Base-by-base conservation (phyloP, 2,888 invertebrate genomes). In the Ophion ellenae region DNA sequence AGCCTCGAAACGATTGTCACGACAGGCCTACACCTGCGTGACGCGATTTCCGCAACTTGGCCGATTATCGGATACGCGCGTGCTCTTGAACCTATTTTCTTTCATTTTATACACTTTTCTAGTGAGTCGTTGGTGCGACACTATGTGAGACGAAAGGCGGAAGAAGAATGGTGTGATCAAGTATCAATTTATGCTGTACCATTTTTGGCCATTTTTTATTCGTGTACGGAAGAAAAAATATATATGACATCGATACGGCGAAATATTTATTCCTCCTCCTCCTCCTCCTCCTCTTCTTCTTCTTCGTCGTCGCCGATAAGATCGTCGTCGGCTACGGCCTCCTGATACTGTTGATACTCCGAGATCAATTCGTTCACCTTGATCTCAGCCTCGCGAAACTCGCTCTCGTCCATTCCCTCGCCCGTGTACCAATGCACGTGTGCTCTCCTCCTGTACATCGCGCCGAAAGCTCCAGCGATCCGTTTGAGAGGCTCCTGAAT, bases 381-480 rank as follows among this genome's bases (percentile, higher is more conserved):
- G 92, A 97, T 97, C 94, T 98, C 98, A 3, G 98, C 98, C 92
- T 99, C 98, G 77, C 97, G 97, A 95, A 98, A 98, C 95, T 99
- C 98, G 97, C 97, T 97, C 95, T 98, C 98, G 94, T 98, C 98
- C 98, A 98, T 98, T 87, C 98, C 98, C 94, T 99, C 98, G 85
- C 98, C 98, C 45, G 98, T 98, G 95, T 98, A 99, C 98, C 98
- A 98, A 95, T 98, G 98, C 95, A 98, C 96, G 97, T 98, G 98
- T 93, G 98, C 98, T 94, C 97, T 98, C 90, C 98, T 97, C 90
- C 97, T 96, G 96, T 98, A 98, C 98, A 98, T 98, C 92, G 97
- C 97, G 69, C 96, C 96, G 94, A 97, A 97, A 94, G 97, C 97
- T 93, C 97, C 97, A 11, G 96, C 96, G 92, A 97, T 96, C 91